Percentiles rank a stretch among this genome's conserved stretches.
These are phyloP conservation scores for Pterocles orientalis DNA, from an alignment of 2,113 vertebrate species.

Conservation along the genomic window DNA sequence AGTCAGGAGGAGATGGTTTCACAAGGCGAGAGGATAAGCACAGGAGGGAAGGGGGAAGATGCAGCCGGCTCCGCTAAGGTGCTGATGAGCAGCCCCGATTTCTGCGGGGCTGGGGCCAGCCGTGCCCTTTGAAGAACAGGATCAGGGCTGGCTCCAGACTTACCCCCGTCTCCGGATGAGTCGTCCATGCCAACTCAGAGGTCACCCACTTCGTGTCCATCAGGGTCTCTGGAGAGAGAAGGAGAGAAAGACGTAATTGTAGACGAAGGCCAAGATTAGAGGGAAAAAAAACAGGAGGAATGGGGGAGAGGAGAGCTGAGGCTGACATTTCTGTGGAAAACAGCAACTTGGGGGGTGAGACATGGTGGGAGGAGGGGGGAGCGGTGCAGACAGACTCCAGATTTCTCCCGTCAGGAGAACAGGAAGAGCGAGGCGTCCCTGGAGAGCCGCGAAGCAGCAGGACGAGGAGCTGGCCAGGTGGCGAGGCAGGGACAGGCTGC, in stretches of 20 bases:
- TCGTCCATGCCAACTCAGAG: slow-evolving; percentile 94
- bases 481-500: not conserved
- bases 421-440: slow-evolving; percentile 36
- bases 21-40: not conserved
- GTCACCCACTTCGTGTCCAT: slow-evolving; percentile 99
- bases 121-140: not conserved
- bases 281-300: not conserved
- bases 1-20: not conserved
- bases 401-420: slow-evolving; percentile 56
- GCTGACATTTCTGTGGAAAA: slow-evolving; percentile 61
- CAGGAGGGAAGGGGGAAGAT: not conserved
- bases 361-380: slow-evolving; percentile 19
- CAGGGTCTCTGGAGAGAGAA: slow-evolving; percentile 86
- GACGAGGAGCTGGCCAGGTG: not conserved
- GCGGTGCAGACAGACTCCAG: slow-evolving; percentile 18
- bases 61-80: not conserved
- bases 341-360: slow-evolving; percentile 61
- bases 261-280: slow-evolving; percentile 34
- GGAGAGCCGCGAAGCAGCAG: not conserved
- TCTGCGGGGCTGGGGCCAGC: not conserved
- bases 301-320: slow-evolving; percentile 12
- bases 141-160: slow-evolving; percentile 56
- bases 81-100: not conserved
- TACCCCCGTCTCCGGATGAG: slow-evolving; percentile 96
- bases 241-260: slow-evolving; percentile 47